Evolutionary conservation across 2,888 invertebrate species (phyloP).

Genomic region (Galerucella pusilla): DNA sequence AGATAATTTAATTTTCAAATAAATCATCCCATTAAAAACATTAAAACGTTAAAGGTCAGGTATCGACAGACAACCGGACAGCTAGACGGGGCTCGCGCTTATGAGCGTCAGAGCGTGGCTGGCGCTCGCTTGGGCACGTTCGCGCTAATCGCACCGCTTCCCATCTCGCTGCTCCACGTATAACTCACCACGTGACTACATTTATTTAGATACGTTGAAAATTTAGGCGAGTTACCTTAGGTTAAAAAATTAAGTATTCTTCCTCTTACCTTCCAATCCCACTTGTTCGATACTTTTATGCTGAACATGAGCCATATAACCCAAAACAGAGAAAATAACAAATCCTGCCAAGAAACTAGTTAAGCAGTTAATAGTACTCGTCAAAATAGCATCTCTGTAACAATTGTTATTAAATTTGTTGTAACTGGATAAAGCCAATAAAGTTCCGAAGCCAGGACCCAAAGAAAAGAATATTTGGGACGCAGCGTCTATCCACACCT

Average conservation of each 20-base stretch:
- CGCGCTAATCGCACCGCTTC: too few relatives aligned
- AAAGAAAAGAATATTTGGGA: conserved; percentile 94
- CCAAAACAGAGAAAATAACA: conserved; percentile 93
- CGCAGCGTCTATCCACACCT: conserved; percentile 92
- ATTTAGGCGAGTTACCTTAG: background rate
- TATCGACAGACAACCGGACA: too few relatives aligned
- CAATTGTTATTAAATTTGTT: conserved; percentile 95
- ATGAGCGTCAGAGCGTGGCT: too few relatives aligned
- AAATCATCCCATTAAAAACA: too few relatives aligned
- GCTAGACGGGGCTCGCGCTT: too few relatives aligned
- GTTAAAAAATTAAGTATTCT: background rate
- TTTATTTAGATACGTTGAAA: too few relatives aligned
- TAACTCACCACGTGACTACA: too few relatives aligned
- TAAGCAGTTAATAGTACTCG: conserved; percentile 89
- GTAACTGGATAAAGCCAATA: conserved; percentile 90
- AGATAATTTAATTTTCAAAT: too few relatives aligned
- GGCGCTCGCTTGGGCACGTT: too few relatives aligned
- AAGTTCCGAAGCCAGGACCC: conserved; percentile 92
- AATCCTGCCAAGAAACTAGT: conserved; percentile 95
- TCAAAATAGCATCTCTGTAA: conserved; percentile 88
- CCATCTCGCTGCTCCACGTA: too few relatives aligned
- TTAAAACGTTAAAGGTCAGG: too few relatives aligned
- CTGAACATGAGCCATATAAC: conserved; percentile 94
- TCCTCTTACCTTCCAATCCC: conserved; percentile 72
- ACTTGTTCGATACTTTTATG: conserved; percentile 88